Conservation (phyloP, 2,888 invertebrate species). For the Drosophila mettleri region DNA sequence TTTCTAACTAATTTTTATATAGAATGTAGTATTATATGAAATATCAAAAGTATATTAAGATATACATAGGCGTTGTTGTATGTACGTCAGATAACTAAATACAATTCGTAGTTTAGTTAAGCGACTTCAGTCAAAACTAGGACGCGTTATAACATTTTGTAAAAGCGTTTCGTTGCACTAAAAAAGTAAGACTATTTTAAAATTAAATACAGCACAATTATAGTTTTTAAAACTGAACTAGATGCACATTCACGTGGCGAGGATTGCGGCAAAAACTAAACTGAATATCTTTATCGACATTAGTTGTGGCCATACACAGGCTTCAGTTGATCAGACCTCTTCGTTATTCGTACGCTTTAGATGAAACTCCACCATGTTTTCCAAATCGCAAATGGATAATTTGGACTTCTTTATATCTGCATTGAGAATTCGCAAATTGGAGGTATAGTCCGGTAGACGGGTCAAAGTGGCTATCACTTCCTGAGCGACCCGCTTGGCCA, state of each 20-base stretch:
- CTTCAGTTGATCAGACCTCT: conserved; percentile 24
- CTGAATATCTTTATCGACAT: conserved; percentile 9
- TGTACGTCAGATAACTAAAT: conserved; percentile 27
- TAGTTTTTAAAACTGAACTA: conserved; percentile 69
- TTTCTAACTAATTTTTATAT: conserved; percentile 28
- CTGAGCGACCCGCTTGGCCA: conserved; percentile 81
- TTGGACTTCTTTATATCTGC: conserved; percentile 84
- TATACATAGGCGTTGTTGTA: conserved; percentile 33
- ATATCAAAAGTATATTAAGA: conserved; percentile 37
- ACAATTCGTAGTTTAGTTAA: conserved; percentile 48
- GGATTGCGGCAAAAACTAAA: conserved; percentile 21
- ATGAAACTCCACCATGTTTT: conserved; percentile 84
- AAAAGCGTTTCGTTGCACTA: conserved; percentile 71
- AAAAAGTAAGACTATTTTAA: conserved; percentile 24
- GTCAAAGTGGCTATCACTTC: conserved; percentile 77
- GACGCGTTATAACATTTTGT: conserved; percentile 59
- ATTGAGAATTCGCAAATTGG: conserved; percentile 83
- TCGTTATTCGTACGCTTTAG: conserved; percentile 74
- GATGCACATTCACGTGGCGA: conserved; percentile 51
- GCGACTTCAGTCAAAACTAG: conserved; percentile 75
- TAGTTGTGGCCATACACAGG: background rate
- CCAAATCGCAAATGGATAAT: conserved; percentile 80
- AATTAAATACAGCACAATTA: conserved; percentile 67
- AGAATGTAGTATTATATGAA: conserved; percentile 28
- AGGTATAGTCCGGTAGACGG: conserved; percentile 79